Evolutionary conservation across 2,113 vertebrate species (phyloP), one percentile per base, ranked within the genome.

Genomic region (Leucopsar rothschildi): DNA sequence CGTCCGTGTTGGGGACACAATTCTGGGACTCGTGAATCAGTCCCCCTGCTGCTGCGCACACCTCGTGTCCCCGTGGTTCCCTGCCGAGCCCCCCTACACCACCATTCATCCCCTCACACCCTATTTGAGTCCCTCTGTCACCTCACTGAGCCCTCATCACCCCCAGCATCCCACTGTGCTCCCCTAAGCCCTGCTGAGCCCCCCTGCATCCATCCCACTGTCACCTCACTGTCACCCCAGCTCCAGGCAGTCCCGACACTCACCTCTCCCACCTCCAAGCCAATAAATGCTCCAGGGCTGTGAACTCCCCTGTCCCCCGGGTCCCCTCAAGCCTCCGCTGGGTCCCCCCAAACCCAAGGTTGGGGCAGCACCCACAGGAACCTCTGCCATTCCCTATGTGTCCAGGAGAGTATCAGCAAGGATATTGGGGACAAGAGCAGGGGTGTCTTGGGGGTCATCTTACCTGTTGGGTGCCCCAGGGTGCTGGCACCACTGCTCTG

Each of bases 321-420:
- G 28, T 13, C 8, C 9, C 19, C 37, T 7, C 27, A 40, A 39
- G 55, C 18, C 19, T 50, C 11, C 22, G 11, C 11, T 0, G 0
- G 35, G 13, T 14, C 8, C 25, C 49, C 15, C 50, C 50, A 28
- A 52, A 52, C 14, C 55, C 72, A 9, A 40, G 5, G 12, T 1
- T 6, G 1, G 3, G 7, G 39, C 50, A 73, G 80, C 50, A 29
- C n/a, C 31, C 72, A 19, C 4, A 20, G 68, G 49, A 64, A 4
- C 24, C 50, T 68, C 35, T 15, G 59, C 39, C 42, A 29, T 14
- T 31, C 44, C 7, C 6, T 0, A 0, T 1, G 39, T 19, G 31
- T 28, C 53, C 20, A 0, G 42, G 6, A 61, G 19, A 49, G 10
- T n/a, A 5, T 5, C 2, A 1, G 23, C 0, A 2, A 14, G 63